These are phyloP conservation scores for Abrostola triplasia DNA, from an alignment of 2,888 invertebrate species.

Conservation along the genomic window DNA sequence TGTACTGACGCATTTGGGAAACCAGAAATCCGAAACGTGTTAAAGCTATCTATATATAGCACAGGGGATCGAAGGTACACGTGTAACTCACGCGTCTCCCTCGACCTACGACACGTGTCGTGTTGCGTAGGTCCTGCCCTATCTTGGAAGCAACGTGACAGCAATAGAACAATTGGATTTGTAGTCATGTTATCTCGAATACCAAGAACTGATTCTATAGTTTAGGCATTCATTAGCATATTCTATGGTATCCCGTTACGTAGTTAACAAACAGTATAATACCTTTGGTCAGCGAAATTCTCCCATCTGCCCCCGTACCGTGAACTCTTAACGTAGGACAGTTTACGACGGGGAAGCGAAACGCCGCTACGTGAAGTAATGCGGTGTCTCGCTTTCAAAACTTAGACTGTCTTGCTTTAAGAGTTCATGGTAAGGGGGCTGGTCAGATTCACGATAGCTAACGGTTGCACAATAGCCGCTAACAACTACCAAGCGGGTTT, in stretches of 20 bases:
- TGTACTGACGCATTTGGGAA: constrained; percentile 19
- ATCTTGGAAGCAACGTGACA: constrained; percentile 23
- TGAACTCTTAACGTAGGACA: no score
- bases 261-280: no score
- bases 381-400: no score
- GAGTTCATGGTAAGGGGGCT: not conserved
- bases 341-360: no score
- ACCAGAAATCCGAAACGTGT: constrained; percentile 20
- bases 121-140: constrained; percentile 28
- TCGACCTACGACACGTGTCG: constrained; percentile 29
- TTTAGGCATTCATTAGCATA: no score
- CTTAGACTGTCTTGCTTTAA: no score
- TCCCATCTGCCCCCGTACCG: no score
- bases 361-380: no score
- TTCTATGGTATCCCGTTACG: no score
- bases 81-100: constrained; percentile 8
- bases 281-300: no score
- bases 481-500: constrained; percentile 65
- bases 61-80: constrained; percentile 24
- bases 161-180: not conserved
- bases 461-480: constrained; percentile 68
- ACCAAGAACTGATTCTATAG: constrained; percentile 1
- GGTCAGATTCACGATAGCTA: constrained; percentile 44
- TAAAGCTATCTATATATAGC: constrained; percentile 34
- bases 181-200: not conserved